A percentile compares a stretch with the other conserved stretches of the same genome.
phyloP scores from a whole-genome alignment of 1,140 invertebrate species.

The Heliconius eleuchia region DNA sequence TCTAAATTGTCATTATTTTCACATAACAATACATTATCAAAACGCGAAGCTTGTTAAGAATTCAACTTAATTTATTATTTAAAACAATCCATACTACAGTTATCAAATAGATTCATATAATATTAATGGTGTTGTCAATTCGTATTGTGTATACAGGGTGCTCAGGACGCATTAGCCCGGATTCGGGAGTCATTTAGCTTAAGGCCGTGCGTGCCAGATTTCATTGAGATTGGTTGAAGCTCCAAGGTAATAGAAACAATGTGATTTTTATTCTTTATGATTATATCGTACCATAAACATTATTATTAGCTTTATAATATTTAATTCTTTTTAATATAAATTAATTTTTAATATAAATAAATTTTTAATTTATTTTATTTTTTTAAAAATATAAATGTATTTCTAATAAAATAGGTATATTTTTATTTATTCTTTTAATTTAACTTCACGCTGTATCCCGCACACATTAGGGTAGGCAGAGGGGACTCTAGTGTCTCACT shows the following conservation, averaged over 20 bases:
- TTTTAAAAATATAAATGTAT: too few species aligned
- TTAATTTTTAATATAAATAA: too few species aligned
- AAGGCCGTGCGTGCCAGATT: slow-evolving; percentile 9
- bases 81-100: not conserved
- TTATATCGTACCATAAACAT: not conserved
- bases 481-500: too few species aligned
- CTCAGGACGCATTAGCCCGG: slow-evolving; percentile 5
- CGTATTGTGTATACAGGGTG: not conserved
- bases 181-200: slow-evolving; percentile 7
- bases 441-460: too few species aligned
- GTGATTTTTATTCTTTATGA: not conserved
- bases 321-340: too few species aligned
- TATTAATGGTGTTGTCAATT: slow-evolving; percentile 14
- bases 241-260: slow-evolving; percentile 6
- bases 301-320: not conserved
- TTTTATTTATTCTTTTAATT: too few species aligned
- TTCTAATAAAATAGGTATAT: too few species aligned
- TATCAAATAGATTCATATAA: slow-evolving; percentile 7
- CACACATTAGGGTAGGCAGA: too few species aligned
- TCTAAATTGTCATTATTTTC: not conserved
- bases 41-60: not conserved
- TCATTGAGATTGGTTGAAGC: slow-evolving; percentile 1
- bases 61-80: not conserved
- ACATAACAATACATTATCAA: not conserved
- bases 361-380: too few species aligned